Evolutionary conservation across 1,140 invertebrate species (phyloP), one percentile per base, ranked within the genome.

Genomic region (Heliothis virescens): DNA sequence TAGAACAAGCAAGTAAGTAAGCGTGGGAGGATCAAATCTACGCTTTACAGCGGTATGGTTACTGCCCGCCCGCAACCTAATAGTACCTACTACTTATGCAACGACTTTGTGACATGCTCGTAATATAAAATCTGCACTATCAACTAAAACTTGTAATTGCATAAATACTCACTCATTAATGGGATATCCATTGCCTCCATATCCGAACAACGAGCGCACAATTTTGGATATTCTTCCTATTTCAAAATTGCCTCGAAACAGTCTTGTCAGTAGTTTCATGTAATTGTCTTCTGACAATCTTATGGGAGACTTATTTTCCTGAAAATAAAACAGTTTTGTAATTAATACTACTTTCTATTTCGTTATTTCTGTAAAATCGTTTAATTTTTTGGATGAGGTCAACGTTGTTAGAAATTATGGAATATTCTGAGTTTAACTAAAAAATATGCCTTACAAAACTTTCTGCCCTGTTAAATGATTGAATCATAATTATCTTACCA

Each of bases 171-270:
- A 92, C 92, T 86, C 81, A 69, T 91, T 80, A 9, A 65, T 69
- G 10, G 87, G 86, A 79, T 87, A 90, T 26, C 84, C 86, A 69
- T 87, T 90, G 7, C 82, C 83, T 11, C 91, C 91, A 60, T 91
- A 91, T 12, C 91, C 92, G 81, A 89, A 91, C 26, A 91, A 60
- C 7, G 88, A 87, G 82, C 90, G 87, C 26, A 93, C 79, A 34
- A 86, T 85, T 86, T 94, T 93, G 18, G 91, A 86, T 16, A 85
- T 82, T 81, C 87, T 85, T 7, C 85, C 62, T 55, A 87, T 83
- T 81, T 94, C 92, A 62, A 89, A 87, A 73, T 93, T 94, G 34
- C 86, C 89, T 69, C 91, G 73, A 47, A 93, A 87, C 52, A 94
- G 71, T 82, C 92, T 93, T 7, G 89, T 82, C 55, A 93, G 57